Conservation (phyloP, 2,888 invertebrate genomes). For the Meghimatium bilineatum region DNA sequence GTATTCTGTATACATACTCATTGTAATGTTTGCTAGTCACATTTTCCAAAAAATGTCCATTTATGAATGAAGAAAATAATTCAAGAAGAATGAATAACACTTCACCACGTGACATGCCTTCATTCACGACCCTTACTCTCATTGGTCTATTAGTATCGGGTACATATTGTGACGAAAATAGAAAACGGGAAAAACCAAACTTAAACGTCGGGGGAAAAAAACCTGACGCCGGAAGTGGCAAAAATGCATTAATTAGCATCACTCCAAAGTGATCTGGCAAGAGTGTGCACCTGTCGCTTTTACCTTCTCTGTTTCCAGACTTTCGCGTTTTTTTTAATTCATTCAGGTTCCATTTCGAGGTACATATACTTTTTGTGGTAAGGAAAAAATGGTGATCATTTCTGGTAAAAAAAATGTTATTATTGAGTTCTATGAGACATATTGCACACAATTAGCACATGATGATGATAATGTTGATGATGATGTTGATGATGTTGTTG, state of each 20-base stretch:
- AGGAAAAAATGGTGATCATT: neutral
- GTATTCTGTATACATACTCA: no score
- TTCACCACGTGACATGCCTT: neutral
- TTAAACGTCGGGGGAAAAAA: neutral
- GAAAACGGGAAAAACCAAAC: neutral
- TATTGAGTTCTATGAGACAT: no score
- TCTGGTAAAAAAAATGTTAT: no score
- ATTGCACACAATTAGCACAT: no score
- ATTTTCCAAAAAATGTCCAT: no score
- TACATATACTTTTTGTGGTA: neutral
- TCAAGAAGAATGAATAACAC: neutral
- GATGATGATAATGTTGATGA: no score
- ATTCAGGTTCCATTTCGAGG: neutral
- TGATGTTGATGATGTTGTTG: no score
- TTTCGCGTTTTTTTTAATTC: neutral
- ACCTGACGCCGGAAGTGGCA: slow-evolving; percentile 36
- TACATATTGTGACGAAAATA: neutral
- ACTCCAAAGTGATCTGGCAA: slow-evolving; percentile 2
- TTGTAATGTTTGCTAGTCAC: no score
- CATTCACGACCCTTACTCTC: neutral
- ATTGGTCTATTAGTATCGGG: neutral
- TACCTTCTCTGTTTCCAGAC: neutral
- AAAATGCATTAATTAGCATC: slow-evolving; percentile 35
- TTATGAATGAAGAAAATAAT: neutral
- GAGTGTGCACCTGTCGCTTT: slow-evolving; percentile 26